Percentiles rank a stretch among this genome's conserved stretches.
Evolutionary conservation across 2,888 invertebrate genomes (phyloP).

Genomic region (Baronia brevicornis): DNA sequence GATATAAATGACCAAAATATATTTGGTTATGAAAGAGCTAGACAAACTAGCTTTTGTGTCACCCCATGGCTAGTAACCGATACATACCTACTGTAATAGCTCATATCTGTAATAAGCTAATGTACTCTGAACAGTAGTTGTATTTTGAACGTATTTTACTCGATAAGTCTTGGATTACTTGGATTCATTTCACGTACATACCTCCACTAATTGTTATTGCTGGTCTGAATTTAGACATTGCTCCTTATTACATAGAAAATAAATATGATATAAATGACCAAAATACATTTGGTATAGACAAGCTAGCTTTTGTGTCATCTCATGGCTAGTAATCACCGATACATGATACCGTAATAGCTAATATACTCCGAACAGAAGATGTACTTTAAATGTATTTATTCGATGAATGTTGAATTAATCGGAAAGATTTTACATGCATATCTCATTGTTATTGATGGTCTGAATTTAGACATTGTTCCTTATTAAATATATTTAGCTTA

Average conservation of each 20-base stretch:
- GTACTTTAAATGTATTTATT: slow-evolving; percentile 11
- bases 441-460: slow-evolving; percentile 3
- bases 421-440: slow-evolving; percentile 3
- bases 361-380: slow-evolving; percentile 24
- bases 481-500: too few relatives aligned
- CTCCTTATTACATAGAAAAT: neutral
- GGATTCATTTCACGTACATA: slow-evolving; percentile 3
- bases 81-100: slow-evolving; percentile 25
- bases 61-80: neutral
- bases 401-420: slow-evolving; percentile 10
- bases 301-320: neutral
- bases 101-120: slow-evolving; percentile 46
- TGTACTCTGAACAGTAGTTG: slow-evolving; percentile 21
- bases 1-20: neutral
- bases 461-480: neutral
- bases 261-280: neutral
- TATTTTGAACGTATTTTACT: slow-evolving; percentile 12
- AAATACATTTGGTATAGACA: neutral
- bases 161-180: slow-evolving; percentile 11
- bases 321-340: neutral
- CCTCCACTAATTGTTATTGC: slow-evolving; percentile 5
- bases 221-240: neutral
- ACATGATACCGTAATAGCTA: slow-evolving; percentile 31
- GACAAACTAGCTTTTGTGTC: too few relatives aligned
- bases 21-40: too few relatives aligned